phyloP scores from a whole-genome alignment of 2,888 invertebrate species.

The Melanophora roralis region DNA sequence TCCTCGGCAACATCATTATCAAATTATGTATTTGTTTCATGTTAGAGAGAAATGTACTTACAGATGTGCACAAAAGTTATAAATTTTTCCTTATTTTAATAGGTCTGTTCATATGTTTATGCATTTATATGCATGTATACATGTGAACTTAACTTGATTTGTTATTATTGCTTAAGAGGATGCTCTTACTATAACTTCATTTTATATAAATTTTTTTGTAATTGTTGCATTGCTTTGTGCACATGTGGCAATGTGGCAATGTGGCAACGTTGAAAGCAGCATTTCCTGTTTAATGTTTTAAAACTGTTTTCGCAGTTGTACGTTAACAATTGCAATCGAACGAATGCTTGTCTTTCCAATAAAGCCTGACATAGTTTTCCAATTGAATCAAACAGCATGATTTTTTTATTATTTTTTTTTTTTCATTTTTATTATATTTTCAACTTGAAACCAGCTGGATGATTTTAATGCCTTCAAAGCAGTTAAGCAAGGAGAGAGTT shows the following conservation, averaged over 20 bases:
- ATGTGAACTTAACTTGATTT: too few relatives aligned
- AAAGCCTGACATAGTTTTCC: slow-evolving; percentile 57
- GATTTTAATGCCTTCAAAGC: neutral
- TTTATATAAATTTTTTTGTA: neutral
- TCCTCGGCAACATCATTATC: slow-evolving; percentile 12
- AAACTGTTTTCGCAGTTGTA: slow-evolving; percentile 7
- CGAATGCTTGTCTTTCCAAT: slow-evolving; percentile 31
- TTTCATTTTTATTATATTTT: neutral
- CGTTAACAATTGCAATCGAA: neutral
- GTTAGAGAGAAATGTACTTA: slow-evolving; percentile 4
- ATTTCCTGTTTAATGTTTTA: slow-evolving; percentile 42
- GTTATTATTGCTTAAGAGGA: neutral
- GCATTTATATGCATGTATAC: neutral
- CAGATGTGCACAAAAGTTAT: too few relatives aligned
- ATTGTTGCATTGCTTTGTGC: neutral
- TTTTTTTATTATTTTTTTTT: slow-evolving; percentile 16
- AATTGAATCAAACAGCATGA: slow-evolving; percentile 22
- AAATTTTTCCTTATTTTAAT: neutral
- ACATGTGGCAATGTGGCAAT: slow-evolving; percentile 28
- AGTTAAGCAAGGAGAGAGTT: neutral
- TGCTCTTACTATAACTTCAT: neutral
- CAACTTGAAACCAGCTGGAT: slow-evolving; percentile 26
- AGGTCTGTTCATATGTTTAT: too few relatives aligned
- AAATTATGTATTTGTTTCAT: neutral
- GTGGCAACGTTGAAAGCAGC: slow-evolving; percentile 25